A percentile compares a stretch with the other conserved stretches of the same genome.
These are phyloP conservation scores for Dendronephthya gigantea DNA, from an alignment of 64 coral and sea anemone genomes.

Conservation along the genomic window DNA sequence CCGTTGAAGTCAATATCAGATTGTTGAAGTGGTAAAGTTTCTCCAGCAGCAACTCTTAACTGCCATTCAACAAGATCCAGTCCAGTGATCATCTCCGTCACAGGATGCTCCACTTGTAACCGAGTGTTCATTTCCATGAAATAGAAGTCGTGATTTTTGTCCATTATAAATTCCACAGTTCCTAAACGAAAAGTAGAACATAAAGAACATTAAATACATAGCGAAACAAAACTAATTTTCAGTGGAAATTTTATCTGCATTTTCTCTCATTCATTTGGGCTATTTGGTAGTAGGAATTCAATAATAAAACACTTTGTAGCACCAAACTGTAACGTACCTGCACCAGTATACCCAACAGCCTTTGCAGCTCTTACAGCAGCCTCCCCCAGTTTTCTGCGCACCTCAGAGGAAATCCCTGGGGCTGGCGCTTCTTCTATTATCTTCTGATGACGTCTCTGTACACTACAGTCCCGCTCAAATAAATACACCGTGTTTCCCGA, in stretches of 20 bases:
- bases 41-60: conserved; percentile 69
- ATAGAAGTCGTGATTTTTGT: conserved; percentile 76
- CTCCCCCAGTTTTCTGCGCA: conserved; percentile 63
- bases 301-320: too few species aligned
- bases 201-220: background rate
- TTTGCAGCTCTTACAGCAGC: conserved; percentile 87
- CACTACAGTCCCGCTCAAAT: conserved; percentile 97
- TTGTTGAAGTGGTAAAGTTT: conserved; percentile 58
- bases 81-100: conserved; percentile 93
- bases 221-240: background rate
- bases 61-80: conserved; percentile 91
- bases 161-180: conserved; percentile 97
- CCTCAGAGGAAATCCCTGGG: conserved; percentile 71
- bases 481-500: conserved; percentile 86
- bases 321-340: conserved; percentile 45
- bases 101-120: conserved; percentile 89
- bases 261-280: too few species aligned
- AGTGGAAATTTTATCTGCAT: too few species aligned
- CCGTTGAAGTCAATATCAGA: conserved; percentile 64
- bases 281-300: too few species aligned
- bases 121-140: conserved; percentile 99
- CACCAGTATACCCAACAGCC: conserved; percentile 92
- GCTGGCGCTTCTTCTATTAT: conserved; percentile 98
- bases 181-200: conserved; percentile 26
- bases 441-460: conserved; percentile 92